Evolutionary conservation across 2,888 invertebrate species (phyloP).

Genomic region (Exephanes ischioxanthus): DNA sequence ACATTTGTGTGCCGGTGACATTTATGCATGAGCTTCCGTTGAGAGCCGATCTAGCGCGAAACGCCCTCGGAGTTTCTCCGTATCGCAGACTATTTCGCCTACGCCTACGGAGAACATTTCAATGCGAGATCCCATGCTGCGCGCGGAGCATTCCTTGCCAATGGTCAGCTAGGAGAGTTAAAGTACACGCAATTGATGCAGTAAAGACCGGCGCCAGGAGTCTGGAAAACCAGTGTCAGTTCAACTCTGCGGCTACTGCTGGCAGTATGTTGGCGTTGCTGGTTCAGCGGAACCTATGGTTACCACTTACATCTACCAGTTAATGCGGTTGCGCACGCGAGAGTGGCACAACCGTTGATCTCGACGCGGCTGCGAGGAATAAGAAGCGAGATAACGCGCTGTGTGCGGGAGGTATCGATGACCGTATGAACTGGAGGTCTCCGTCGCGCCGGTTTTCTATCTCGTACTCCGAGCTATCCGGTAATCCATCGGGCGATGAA

Average conservation of each 20-base stretch:
- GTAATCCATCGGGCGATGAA: background rate
- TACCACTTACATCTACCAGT: conserved; percentile 46
- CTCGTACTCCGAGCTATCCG: background rate
- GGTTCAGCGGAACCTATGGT: conserved; percentile 26
- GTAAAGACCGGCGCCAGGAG: conserved; percentile 51
- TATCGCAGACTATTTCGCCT: background rate
- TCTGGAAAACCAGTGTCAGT: conserved; percentile 32
- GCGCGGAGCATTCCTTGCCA: background rate
- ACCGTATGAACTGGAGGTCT: conserved; percentile 13
- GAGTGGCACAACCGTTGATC: conserved; percentile 47
- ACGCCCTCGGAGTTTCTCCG: background rate
- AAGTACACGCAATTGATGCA: conserved; percentile 18
- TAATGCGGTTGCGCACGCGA: conserved; percentile 41
- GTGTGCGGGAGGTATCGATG: conserved; percentile 33
- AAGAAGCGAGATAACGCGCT: conserved; percentile 3
- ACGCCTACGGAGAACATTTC: conserved; percentile 1
- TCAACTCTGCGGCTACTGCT: background rate
- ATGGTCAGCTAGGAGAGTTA: conserved; percentile 17
- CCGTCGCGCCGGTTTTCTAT: conserved; percentile 23
- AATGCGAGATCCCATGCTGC: conserved; percentile 13
- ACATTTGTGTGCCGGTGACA: background rate
- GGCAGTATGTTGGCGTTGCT: background rate
- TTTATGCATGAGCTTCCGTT: background rate
- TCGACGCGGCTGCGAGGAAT: background rate
- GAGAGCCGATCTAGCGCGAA: background rate